Evolutionary conservation across 2,113 vertebrate genomes (phyloP).

Genomic region (Hyaena hyaena): DNA sequence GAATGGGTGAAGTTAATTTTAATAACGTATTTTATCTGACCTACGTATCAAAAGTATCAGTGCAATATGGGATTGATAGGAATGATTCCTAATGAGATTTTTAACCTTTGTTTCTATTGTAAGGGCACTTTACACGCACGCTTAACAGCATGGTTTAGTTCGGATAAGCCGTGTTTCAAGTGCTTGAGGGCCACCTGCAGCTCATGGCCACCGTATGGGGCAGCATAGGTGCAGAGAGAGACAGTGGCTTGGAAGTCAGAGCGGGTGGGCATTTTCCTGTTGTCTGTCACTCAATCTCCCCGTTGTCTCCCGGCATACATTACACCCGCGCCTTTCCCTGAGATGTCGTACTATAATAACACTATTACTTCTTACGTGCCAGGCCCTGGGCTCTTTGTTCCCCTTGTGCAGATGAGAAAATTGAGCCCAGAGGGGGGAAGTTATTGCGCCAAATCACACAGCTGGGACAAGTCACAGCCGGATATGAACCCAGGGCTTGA

Average conservation of each 20-base stretch:
- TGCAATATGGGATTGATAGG: neutral
- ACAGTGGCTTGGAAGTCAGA: neutral
- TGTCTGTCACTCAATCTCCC: neutral
- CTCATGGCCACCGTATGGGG: accelerated
- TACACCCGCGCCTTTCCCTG: neutral
- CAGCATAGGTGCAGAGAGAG: neutral
- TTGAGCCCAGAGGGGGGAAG: neutral
- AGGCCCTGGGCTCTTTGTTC: neutral
- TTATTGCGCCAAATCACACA: neutral
- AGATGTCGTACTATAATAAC: neutral
- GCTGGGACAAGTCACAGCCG: neutral
- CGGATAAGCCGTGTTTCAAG: accelerated
- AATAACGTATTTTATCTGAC: neutral
- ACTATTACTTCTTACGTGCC: neutral
- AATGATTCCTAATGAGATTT: neutral
- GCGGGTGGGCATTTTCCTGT: neutral
- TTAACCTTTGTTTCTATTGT: neutral
- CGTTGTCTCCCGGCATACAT: accelerated
- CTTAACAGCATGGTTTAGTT: neutral
- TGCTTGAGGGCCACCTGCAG: accelerated
- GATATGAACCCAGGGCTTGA: neutral
- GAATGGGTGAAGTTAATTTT: neutral
- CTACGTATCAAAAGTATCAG: neutral
- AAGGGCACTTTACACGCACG: neutral
- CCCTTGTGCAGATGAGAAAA: neutral